A percentile compares a stretch with the other conserved stretches of the same genome.
These are phyloP conservation scores for Crambe crambe DNA, from an alignment of 37 sponge, comb jelly and placozoan species.

Conservation along the genomic window DNA sequence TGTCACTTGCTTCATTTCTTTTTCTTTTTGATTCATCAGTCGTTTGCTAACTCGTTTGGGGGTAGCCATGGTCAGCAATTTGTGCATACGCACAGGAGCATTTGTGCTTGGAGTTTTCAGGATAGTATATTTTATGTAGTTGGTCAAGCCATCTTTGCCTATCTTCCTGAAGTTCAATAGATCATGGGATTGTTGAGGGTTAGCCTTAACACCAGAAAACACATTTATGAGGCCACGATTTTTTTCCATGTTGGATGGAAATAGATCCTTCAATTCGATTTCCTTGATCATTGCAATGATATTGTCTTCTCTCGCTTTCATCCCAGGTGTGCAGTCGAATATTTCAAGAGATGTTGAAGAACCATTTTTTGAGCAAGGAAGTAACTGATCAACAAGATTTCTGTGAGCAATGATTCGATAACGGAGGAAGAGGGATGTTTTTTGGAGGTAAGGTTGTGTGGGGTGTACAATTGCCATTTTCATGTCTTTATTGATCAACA, in stretches of 20 bases:
- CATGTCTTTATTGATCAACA: too few relatives aligned
- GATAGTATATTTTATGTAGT: neutral
- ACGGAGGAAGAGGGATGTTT: conserved; percentile 5
- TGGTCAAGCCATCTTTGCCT: neutral
- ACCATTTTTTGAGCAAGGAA: neutral
- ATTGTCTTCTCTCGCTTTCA: neutral
- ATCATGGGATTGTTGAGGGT: conserved; percentile 22
- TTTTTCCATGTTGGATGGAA: neutral
- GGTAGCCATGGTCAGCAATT: too few relatives aligned
- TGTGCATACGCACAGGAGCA: too few relatives aligned
- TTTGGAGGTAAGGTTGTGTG: too few relatives aligned
- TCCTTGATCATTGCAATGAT: neutral
- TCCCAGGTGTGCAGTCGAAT: neutral
- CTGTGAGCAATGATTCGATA: neutral
- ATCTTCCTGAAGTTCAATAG: conserved; percentile 12
- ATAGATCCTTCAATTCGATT: neutral
- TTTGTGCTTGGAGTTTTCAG: too few relatives aligned
- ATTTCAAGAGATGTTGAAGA: neutral
- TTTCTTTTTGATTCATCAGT: too few relatives aligned
- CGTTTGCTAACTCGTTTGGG: too few relatives aligned
- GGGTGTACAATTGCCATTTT: too few relatives aligned
- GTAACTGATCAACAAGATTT: neutral
- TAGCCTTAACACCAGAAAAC: neutral
- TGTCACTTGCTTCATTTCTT: too few relatives aligned
- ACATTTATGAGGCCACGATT: conserved; percentile 18